Conservation (phyloP, 2,888 invertebrate species). For the Cataglyphis livida region DNA sequence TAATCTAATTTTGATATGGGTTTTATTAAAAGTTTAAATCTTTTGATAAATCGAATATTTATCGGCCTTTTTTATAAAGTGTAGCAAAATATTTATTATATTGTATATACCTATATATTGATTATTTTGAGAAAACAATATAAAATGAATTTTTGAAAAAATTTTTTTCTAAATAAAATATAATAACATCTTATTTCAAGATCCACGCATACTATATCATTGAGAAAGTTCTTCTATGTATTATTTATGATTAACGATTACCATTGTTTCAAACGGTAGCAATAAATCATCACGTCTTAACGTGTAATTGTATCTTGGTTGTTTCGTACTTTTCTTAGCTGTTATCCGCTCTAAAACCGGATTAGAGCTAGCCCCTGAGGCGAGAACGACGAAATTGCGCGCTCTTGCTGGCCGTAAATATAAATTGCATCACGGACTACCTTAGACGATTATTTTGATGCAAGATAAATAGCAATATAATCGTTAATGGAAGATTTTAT, state of each 20-base stretch:
- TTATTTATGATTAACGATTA: constrained; percentile 32
- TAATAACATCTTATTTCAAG: background rate
- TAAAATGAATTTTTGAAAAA: background rate
- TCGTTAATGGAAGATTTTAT: background rate
- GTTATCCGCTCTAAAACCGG: constrained; percentile 36
- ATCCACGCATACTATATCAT: background rate
- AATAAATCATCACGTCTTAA: constrained; percentile 51
- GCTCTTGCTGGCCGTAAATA: constrained; percentile 15
- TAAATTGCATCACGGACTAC: constrained; percentile 21
- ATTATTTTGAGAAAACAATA: background rate
- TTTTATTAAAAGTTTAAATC: background rate
- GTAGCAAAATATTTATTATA: background rate
- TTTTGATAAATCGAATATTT: background rate
- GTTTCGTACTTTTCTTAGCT: constrained; percentile 32
- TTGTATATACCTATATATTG: too few species aligned
- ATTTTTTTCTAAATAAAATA: background rate
- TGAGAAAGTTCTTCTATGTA: constrained; percentile 17
- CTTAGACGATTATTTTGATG: constrained; percentile 1
- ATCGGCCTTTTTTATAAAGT: background rate
- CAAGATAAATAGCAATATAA: background rate
- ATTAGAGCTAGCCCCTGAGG: constrained; percentile 41
- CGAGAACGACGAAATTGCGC: constrained; percentile 46
- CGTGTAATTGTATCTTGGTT: constrained; percentile 42
- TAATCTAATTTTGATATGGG: background rate
- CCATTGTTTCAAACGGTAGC: constrained; percentile 24